Base-by-base conservation (phyloP, 2,113 vertebrate genomes). In the Lagopus leucura region DNA sequence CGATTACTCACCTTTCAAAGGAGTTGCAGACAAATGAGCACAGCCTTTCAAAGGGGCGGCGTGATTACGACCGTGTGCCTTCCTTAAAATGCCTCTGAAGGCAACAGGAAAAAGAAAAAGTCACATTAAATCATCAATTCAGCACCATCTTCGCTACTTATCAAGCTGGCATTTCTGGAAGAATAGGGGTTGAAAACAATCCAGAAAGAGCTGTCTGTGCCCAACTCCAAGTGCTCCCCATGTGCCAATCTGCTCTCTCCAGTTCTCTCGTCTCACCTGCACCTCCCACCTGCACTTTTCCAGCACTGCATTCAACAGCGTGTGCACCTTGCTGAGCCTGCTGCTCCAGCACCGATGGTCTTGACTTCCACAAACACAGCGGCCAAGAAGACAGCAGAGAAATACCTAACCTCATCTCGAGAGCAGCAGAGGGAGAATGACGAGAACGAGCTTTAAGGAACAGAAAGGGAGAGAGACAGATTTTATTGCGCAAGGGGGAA, bases 401-500 rank as follows among this genome's bases (percentile, higher is more conserved):
- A 91, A 57, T 30, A 81, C n/a, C 87, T 90, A 47, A 91, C 85
- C 82, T 91, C 88, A 83, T 83, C 93, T 78, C 14, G 61, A 86
- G 82, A 88, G 69, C 0, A 0, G 19, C 55, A 93, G 78, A 67
- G 81, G 32, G 78, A 88, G 70, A 93, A 88, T 94, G 82, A 90
- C 45, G 85, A 84, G 88, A 88, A 69, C 6, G 74, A 86, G 61
- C 77, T 90, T 88, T 88, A 92, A 92, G 48, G 70, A 84, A 89
- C 32, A 65, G 80, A 86, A 76, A 70, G 42, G 50, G 54, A 27
- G 57, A 65, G 43, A 96, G 60, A 91, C 25, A 74, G 57, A 65
- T 94, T 91, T 91, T 94, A 91, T 95, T 90, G 95, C 88, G 93
- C 21, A 32, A 92, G 87, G 87, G 76, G 50, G 83, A 82, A 93